Percentiles rank a stretch among this genome's conserved stretches.
Conservation (phyloP, 2,113 vertebrate genomes). For the Mystacornis crossleyi region DNA sequence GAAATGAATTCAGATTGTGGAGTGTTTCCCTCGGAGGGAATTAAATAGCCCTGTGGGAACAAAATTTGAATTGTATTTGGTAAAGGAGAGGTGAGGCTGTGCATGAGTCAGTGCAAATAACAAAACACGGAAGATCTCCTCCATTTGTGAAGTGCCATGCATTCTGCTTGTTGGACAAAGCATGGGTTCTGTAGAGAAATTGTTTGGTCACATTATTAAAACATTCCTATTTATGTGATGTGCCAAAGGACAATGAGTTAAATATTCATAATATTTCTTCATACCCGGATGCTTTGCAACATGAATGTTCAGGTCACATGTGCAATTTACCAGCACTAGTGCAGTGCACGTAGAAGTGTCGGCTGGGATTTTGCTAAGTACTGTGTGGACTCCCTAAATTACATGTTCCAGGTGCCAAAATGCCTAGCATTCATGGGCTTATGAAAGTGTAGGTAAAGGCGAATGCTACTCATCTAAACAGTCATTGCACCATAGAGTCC, state of each 20-base stretch:
- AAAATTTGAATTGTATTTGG: not conserved
- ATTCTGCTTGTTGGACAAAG: not conserved
- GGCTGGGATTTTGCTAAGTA: not conserved
- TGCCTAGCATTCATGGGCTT: not conserved
- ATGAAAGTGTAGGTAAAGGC: not conserved
- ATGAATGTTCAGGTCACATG: not conserved
- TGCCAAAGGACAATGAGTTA: not conserved
- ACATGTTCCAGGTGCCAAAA: not conserved
- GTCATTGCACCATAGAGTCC: not conserved
- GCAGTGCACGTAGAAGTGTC: accelerated
- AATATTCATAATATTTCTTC: not conserved
- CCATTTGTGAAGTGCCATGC: accelerated
- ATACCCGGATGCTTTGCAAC: not conserved
- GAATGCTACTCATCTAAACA: not conserved
- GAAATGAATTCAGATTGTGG: not conserved
- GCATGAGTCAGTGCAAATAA: not conserved
- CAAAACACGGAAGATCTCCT: not conserved
- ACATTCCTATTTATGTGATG: not conserved
- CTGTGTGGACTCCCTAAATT: not conserved
- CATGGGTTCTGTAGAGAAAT: not conserved
- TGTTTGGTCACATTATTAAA: not conserved
- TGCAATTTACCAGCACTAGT: not conserved
- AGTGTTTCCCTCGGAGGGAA: not conserved
- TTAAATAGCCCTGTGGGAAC: not conserved
- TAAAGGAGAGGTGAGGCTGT: not conserved